phyloP scores from a whole-genome alignment of 1,140 invertebrate species.

The Ceratitis capitata region DNA sequence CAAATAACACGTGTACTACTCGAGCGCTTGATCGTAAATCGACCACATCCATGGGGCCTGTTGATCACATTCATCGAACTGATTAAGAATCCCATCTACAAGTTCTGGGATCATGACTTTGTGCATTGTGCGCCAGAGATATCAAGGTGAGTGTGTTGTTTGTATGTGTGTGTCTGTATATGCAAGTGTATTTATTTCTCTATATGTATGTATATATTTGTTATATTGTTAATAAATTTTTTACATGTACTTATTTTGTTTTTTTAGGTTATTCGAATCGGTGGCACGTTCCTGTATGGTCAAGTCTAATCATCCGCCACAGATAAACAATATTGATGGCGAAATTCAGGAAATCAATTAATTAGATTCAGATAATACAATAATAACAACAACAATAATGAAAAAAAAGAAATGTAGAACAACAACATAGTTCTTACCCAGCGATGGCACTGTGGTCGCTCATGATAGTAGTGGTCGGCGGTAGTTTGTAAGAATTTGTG shows the following conservation, averaged over 20 bases:
- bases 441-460: not conserved
- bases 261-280: constrained; percentile 82
- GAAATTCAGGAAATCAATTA: constrained; percentile 56
- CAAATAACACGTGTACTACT: constrained; percentile 92
- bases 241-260: no score
- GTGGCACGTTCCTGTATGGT: constrained; percentile 94
- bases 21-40: constrained; percentile 95
- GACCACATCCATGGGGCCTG: constrained; percentile 99
- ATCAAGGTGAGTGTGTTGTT: constrained; percentile 92
- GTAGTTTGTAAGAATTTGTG: constrained; percentile 37
- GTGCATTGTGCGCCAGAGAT: constrained; percentile 99
- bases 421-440: constrained; percentile 23
- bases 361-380: no score
- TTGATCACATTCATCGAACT: constrained; percentile 99
- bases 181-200: not conserved
- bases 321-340: constrained; percentile 56
- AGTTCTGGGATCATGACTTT: constrained; percentile 99
- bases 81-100: constrained; percentile 98
- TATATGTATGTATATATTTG: not conserved
- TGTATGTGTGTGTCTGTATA: no score
- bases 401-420: constrained; percentile 25
- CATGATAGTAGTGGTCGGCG: constrained; percentile 3
- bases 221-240: not conserved
- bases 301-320: constrained; percentile 69
- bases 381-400: constrained; percentile 3